Evolutionary conservation across 2,888 invertebrate species (phyloP).

Genomic region (Torymus auratus): DNA sequence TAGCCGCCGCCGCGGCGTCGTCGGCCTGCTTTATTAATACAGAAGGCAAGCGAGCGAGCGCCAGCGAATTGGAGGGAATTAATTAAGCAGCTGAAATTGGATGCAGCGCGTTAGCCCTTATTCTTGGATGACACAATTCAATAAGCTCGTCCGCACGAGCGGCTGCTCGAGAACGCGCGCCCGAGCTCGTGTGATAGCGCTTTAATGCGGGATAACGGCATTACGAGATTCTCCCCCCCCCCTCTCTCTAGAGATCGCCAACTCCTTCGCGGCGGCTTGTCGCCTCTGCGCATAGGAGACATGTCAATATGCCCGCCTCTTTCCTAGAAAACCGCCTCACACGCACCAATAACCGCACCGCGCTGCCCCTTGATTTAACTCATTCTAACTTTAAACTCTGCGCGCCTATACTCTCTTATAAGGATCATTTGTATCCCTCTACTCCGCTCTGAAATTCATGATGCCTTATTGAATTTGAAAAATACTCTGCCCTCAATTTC

Average conservation of each 20-base stretch:
- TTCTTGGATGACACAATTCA: conserved; percentile 76
- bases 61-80: conserved; percentile 72
- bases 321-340: conserved; percentile 20
- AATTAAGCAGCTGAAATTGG: conserved; percentile 76
- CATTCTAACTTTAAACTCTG: too few relatives aligned
- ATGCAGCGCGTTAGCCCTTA: conserved; percentile 75
- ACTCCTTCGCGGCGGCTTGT: too few relatives aligned
- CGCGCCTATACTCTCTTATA: too few relatives aligned
- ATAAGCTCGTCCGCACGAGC: conserved; percentile 65
- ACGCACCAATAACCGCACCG: conserved; percentile 13
- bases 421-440: too few relatives aligned
- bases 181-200: conserved; percentile 48
- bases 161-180: neutral
- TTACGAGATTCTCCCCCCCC: conserved; percentile 47
- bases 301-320: conserved; percentile 7
- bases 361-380: too few relatives aligned
- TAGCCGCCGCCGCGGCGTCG: conserved; percentile 22
- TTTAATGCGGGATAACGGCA: conserved; percentile 64
- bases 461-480: too few relatives aligned
- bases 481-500: too few relatives aligned
- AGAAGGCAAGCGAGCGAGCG: conserved; percentile 11
- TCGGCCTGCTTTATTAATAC: conserved; percentile 53
- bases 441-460: too few relatives aligned
- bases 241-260: too few relatives aligned
- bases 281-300: neutral